phyloP scores from a whole-genome alignment of 2,113 vertebrate species.

The Myotis lucifugus region DNA sequence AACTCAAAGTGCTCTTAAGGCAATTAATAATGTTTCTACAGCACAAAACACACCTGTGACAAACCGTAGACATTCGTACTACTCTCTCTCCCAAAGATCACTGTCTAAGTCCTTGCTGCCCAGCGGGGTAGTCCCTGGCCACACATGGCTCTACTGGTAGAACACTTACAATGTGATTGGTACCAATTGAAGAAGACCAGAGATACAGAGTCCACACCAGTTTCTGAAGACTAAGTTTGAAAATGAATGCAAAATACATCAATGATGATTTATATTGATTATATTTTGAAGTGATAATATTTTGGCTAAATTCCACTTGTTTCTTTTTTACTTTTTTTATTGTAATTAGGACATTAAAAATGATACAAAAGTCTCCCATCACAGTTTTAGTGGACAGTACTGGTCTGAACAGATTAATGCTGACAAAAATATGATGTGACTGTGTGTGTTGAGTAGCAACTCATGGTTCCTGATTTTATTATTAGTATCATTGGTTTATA shows the following conservation, averaged over 20 bases:
- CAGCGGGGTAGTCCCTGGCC: background rate
- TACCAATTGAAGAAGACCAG: background rate
- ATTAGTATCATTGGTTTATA: background rate
- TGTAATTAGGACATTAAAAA: background rate
- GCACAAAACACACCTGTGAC: background rate
- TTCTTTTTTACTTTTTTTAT: slow-evolving; percentile 6
- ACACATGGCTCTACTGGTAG: accelerated
- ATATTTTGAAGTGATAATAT: slow-evolving; percentile 12
- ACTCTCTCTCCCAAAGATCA: background rate
- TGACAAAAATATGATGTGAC: background rate
- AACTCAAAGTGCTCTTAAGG: background rate
- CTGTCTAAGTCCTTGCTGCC: background rate
- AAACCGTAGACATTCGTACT: background rate
- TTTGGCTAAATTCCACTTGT: background rate
- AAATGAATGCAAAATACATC: background rate
- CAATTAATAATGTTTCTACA: background rate
- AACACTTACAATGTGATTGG: background rate
- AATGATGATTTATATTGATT: background rate
- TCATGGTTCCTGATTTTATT: background rate
- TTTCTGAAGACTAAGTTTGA: background rate
- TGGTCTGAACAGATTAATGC: background rate
- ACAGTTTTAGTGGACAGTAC: background rate
- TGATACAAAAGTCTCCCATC: background rate
- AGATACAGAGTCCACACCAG: background rate
- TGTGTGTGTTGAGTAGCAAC: background rate